A percentile compares a stretch with the other conserved stretches of the same genome.
These are phyloP conservation scores for Hydrocynus forskahlii DNA, from an alignment of 2,797 vertebrate species.

Conservation along the genomic window DNA sequence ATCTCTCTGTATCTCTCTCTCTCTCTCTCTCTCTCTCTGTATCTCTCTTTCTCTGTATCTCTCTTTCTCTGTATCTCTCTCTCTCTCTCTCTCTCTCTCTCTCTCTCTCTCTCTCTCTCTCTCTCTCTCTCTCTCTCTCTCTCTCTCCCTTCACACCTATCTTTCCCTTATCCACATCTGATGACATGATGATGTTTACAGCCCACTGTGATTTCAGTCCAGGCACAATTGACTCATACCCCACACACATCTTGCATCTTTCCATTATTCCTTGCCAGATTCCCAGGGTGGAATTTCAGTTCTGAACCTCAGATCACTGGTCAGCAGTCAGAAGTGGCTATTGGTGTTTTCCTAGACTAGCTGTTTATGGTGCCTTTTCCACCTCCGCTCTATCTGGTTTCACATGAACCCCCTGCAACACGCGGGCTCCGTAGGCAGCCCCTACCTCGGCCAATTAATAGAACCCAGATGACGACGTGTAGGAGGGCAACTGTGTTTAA, in stretches of 20 bases:
- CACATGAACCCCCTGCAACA: constrained; percentile 8
- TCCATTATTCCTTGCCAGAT: constrained; percentile 45
- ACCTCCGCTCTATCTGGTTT: constrained; percentile 28
- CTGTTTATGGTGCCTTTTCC: constrained; percentile 13
- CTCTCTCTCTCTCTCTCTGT: no score
- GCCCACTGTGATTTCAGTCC: constrained; percentile 23
- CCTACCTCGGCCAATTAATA: constrained; percentile 48
- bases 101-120: no score
- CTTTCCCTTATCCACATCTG: constrained; percentile 13
- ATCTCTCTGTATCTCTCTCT: no score
- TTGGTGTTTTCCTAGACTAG: constrained; percentile 37
- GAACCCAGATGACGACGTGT: constrained; percentile 52
- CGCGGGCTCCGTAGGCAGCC: constrained; percentile 30
- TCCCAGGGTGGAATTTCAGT: constrained; percentile 42
- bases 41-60: background rate
- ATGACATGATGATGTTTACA: constrained; percentile 56
- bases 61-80: background rate
- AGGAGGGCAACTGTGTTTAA: constrained; percentile 10
- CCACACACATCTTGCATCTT: constrained; percentile 25
- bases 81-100: no score
- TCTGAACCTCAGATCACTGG: constrained; percentile 29
- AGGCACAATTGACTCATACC: constrained; percentile 22
- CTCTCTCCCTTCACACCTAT: background rate
- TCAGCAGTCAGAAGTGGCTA: constrained; percentile 41
- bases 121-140: background rate